A percentile compares a stretch with the other conserved stretches of the same genome.
Evolutionary conservation across 1,140 invertebrate genomes (phyloP).

Genomic region (Papilio machaon): DNA sequence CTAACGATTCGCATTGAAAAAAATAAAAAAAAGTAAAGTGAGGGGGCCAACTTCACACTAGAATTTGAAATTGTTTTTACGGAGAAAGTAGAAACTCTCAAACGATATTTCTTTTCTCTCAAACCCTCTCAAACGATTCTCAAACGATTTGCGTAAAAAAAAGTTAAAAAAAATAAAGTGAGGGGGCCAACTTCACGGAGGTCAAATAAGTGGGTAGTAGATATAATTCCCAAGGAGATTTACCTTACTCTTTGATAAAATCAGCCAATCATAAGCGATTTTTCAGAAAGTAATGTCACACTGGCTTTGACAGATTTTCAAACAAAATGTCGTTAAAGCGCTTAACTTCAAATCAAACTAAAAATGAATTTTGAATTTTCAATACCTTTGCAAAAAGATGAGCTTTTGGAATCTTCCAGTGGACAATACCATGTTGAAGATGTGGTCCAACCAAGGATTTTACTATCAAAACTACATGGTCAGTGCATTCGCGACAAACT

Average conservation of each 20-base stretch:
- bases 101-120: no score
- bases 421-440: slow-evolving; percentile 88
- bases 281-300: background rate
- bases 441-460: slow-evolving; percentile 82
- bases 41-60: no score
- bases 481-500: slow-evolving; percentile 41
- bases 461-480: slow-evolving; percentile 86
- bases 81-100: no score
- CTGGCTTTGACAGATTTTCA: background rate
- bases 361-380: slow-evolving; percentile 85
- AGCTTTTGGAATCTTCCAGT: slow-evolving; percentile 84
- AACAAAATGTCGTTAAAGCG: background rate
- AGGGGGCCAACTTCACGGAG: no score
- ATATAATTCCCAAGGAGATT: background rate
- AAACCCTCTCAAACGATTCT: no score
- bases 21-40: no score
- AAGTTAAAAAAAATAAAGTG: no score
- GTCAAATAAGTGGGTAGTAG: no score
- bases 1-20: no score
- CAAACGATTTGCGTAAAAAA: no score
- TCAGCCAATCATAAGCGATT: background rate
- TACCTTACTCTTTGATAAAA: background rate
- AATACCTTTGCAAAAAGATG: slow-evolving; percentile 87
- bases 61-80: no score
- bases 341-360: background rate